Evolutionary conservation across 2,797 vertebrate genomes (phyloP), one percentile per base, ranked within the genome.

Genomic region (Enteromius afrohamiltoni): DNA sequence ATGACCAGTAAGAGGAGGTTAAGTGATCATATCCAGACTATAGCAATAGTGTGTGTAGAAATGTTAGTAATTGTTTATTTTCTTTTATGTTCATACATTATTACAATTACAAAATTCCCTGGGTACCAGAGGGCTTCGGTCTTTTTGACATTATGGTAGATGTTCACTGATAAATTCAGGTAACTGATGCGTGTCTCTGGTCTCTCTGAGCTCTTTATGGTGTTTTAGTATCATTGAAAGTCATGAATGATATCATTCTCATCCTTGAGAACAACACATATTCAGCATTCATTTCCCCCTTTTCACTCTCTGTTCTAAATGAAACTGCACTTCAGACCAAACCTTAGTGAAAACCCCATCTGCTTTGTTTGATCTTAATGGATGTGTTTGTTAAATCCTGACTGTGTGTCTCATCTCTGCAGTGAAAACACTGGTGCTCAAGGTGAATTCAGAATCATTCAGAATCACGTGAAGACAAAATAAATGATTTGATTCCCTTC

Each of bases 1-100:
- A 91, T 89, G 87, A 88, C 90, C 85, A 78, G 86, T 88, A 87
- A 84, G 90, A 89, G 87, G 86, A 86, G 86, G 86, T 90, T 91
- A 87, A 91, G 89, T 88, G 87, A 79, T 84, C 80, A 91, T 85
- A 90, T 87, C 83, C 83, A 62, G 60, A 62, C 23, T 26, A 62
- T 29, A 29, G 26, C 13, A 29, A 62, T 13, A 0, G 60, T 29
- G 4, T 60, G 58, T 26, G 8, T 6, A 29, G 58, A 29, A 29
- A 62, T 62, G 13, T 29, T 5, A 26, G 58, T 4, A 13, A 16
- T 89, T 90, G 86, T 70, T 64, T 89, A 80, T 77, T 37, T 77
- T 9, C 17, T 21, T 37, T 51, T 40, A 83, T 53, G 26, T 4
- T 73, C 17, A 21, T 19, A 73, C 8, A 21, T 31, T 37, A 37